phyloP scores from a whole-genome alignment of 2,888 invertebrate species.

The Sinodicranocentrus sp. region DNA sequence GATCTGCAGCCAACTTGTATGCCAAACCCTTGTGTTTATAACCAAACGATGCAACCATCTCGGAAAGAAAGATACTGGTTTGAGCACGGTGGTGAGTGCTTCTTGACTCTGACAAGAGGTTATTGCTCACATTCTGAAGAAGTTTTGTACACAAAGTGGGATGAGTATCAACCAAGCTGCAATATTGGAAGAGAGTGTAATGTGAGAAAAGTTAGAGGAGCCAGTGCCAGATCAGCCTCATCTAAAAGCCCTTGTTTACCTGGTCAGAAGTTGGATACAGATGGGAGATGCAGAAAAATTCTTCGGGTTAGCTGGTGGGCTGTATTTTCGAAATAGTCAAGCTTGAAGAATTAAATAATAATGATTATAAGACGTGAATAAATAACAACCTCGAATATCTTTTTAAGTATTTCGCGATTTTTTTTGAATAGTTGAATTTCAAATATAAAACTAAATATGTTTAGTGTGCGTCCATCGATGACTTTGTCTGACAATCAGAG shows the following conservation, averaged over 20 bases:
- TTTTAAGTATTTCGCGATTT: no score
- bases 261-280: slow-evolving; percentile 64
- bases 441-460: no score
- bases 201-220: slow-evolving; percentile 53
- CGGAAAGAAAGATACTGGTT: slow-evolving; percentile 73
- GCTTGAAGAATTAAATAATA: no score
- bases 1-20: slow-evolving; percentile 65
- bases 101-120: slow-evolving; percentile 71
- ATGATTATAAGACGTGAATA: no score
- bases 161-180: slow-evolving; percentile 72
- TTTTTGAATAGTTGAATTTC: no score
- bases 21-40: slow-evolving; percentile 68
- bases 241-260: slow-evolving; percentile 54
- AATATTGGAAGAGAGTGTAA: slow-evolving; percentile 64
- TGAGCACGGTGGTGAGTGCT: slow-evolving; percentile 69
- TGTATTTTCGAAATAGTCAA: slow-evolving; percentile 38
- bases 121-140: slow-evolving; percentile 70
- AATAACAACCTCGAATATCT: no score
- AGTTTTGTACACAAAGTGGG: slow-evolving; percentile 72
- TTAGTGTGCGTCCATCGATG: neutral
- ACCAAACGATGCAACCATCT: slow-evolving; percentile 65
- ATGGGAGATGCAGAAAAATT: slow-evolving; percentile 62
- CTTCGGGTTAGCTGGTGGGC: slow-evolving; percentile 64
- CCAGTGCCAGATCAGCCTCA: slow-evolving; percentile 11
- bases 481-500: neutral